These are phyloP conservation scores for Aporophyla lueneburgensis DNA, from an alignment of 2,888 invertebrate species.

Conservation along the genomic window DNA sequence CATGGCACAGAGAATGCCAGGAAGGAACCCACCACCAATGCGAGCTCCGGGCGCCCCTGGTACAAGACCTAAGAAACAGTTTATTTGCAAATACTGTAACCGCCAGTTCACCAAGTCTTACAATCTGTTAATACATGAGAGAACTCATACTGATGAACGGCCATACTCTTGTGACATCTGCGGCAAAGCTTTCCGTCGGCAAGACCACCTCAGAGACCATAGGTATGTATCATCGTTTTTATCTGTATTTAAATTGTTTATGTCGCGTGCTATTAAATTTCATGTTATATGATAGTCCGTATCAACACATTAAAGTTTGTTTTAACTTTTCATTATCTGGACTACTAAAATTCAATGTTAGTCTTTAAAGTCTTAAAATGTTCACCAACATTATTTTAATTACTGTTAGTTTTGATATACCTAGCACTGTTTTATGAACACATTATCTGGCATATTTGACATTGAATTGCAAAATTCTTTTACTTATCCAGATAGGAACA, in stretches of 20 bases:
- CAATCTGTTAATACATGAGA: slow-evolving; percentile 98
- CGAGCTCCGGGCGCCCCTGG: slow-evolving; percentile 91
- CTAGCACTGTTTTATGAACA: neutral
- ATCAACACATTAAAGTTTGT: slow-evolving; percentile 46
- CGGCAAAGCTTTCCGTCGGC: slow-evolving; percentile 98
- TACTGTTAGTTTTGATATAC: neutral
- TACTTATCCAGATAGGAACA: neutral
- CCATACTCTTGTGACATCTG: slow-evolving; percentile 99
- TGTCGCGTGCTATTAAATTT: slow-evolving; percentile 58
- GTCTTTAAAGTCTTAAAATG: slow-evolving; percentile 17
- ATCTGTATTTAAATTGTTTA: slow-evolving; percentile 48
- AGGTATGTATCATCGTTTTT: slow-evolving; percentile 90
- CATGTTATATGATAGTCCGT: slow-evolving; percentile 51
- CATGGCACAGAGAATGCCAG: slow-evolving; percentile 88
- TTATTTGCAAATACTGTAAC: slow-evolving; percentile 99
- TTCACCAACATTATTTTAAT: slow-evolving; percentile 19
- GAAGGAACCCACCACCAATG: slow-evolving; percentile 89
- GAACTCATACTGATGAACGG: slow-evolving; percentile 99
- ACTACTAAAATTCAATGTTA: slow-evolving; percentile 27
- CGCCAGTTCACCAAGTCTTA: slow-evolving; percentile 99
- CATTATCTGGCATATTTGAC: neutral
- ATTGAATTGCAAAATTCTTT: neutral
- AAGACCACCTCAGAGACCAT: slow-evolving; percentile 98
- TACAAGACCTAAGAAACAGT: slow-evolving; percentile 94
- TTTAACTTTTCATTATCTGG: slow-evolving; percentile 59